A percentile compares a stretch with the other conserved stretches of the same genome.
Evolutionary conservation across 2,888 invertebrate species (phyloP).

Genomic region (Choreutis nemorana): DNA sequence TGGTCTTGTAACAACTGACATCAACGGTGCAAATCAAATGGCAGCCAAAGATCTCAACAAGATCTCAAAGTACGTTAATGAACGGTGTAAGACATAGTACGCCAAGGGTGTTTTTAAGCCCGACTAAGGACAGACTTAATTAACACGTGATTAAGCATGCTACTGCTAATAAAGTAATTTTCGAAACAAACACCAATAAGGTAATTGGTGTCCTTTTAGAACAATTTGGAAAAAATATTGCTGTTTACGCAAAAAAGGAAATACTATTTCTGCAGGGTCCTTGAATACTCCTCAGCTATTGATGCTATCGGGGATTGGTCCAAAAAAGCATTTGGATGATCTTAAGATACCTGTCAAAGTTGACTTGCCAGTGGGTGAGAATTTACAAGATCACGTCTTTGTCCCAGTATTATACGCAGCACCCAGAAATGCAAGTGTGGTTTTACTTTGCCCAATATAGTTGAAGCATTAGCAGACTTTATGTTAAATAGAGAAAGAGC

Average conservation of each 20-base stretch:
- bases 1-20: slow-evolving; percentile 28
- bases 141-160: slow-evolving; percentile 56
- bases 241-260: slow-evolving; percentile 45
- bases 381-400: slow-evolving; percentile 59
- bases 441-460: slow-evolving; percentile 23
- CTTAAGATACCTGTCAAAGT: slow-evolving; percentile 37
- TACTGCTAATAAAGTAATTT: slow-evolving; percentile 59
- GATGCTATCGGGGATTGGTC: slow-evolving; percentile 61
- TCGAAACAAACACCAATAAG: slow-evolving; percentile 49
- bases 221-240: slow-evolving; percentile 31
- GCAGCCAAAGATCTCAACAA: slow-evolving; percentile 56
- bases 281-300: slow-evolving; percentile 60
- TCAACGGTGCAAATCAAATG: slow-evolving; percentile 49
- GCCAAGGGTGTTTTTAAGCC: slow-evolving; percentile 57
- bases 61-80: slow-evolving; percentile 44
- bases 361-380: slow-evolving; percentile 58
- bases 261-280: slow-evolving; percentile 57
- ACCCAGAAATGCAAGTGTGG: slow-evolving; percentile 21
- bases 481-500: slow-evolving; percentile 52
- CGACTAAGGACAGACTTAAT: slow-evolving; percentile 36
- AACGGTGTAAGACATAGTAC: slow-evolving; percentile 56
- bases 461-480: slow-evolving; percentile 42
- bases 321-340: slow-evolving; percentile 35
- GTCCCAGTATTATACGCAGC: slow-evolving; percentile 36
- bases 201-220: slow-evolving; percentile 41